These are phyloP conservation scores for Hesperia comma DNA, from an alignment of 2,888 invertebrate species.

Conservation along the genomic window DNA sequence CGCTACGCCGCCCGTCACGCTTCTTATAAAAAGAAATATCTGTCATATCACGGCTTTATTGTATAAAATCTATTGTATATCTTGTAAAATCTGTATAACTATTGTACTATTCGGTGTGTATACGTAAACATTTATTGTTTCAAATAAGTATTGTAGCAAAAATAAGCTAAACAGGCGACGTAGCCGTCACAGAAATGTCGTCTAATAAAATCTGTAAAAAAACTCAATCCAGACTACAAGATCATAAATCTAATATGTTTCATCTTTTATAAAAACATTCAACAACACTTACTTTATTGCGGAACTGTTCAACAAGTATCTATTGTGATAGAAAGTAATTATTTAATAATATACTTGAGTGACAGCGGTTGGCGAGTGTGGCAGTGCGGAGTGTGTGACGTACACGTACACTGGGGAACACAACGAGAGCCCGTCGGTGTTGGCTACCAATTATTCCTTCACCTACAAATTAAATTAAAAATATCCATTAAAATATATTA, in stretches of 20 bases:
- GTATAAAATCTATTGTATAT: conserved; percentile 74
- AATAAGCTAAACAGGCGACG: conserved; percentile 74
- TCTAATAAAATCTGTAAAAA: conserved; percentile 80
- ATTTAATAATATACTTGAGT: conserved; percentile 52
- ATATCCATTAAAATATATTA: conserved; percentile 63
- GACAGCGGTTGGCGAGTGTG: conserved; percentile 82
- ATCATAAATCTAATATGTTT: conserved; percentile 81
- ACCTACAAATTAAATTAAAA: conserved; percentile 52
- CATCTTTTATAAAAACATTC: conserved; percentile 81
- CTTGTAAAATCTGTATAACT: conserved; percentile 67
- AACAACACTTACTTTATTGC: conserved; percentile 82
- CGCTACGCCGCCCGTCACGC: conserved; percentile 67
- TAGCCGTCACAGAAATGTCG: conserved; percentile 59
- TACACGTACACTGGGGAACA: conserved; percentile 54
- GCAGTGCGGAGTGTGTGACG: conserved; percentile 62
- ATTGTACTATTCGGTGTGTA: conserved; percentile 66
- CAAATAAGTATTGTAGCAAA: conserved; percentile 79
- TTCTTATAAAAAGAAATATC: conserved; percentile 61
- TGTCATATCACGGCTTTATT: conserved; percentile 72
- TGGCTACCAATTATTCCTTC: conserved; percentile 81
- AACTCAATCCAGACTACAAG: conserved; percentile 84
- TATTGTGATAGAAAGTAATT: conserved; percentile 75
- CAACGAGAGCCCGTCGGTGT: conserved; percentile 75
- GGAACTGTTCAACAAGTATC: conserved; percentile 81
- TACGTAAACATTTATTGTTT: conserved; percentile 69